phyloP scores from a whole-genome alignment of 1,140 invertebrate species.

The Aphelenchoides avenae region DNA sequence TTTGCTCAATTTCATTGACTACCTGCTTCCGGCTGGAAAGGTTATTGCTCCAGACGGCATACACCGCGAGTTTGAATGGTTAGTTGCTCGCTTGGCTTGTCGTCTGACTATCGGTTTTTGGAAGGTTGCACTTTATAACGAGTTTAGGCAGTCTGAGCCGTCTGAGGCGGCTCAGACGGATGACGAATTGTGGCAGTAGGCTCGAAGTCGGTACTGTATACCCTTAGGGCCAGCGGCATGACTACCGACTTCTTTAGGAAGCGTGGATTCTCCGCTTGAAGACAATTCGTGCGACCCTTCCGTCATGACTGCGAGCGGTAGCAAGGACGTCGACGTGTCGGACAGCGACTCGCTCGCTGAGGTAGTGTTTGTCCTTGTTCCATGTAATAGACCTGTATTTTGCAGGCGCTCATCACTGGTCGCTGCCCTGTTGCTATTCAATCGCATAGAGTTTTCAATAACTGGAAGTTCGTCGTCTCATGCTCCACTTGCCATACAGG shows the following conservation, averaged over 20 bases:
- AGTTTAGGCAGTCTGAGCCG: constrained; percentile 25
- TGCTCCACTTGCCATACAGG: too few relatives aligned
- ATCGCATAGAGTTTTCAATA: too few relatives aligned
- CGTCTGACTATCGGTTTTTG: neutral
- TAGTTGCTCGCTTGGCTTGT: neutral
- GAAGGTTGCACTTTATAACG: neutral
- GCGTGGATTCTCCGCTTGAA: constrained; percentile 42
- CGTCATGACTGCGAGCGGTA: constrained; percentile 16
- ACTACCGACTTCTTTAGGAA: constrained; percentile 23
- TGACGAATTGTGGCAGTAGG: neutral
- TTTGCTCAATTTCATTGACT: constrained; percentile 37
- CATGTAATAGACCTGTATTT: neutral
- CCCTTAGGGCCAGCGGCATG: neutral
- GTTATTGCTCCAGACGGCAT: constrained; percentile 1
- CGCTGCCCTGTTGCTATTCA: too few relatives aligned
- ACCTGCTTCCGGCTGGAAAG: constrained; percentile 50
- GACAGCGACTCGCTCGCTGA: constrained; percentile 55
- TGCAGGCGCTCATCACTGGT: constrained; percentile 47
- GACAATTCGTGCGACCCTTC: constrained; percentile 32
- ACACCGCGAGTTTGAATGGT: constrained; percentile 27
- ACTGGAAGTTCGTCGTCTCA: too few relatives aligned
- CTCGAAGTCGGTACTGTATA: neutral
- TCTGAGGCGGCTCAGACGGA: constrained; percentile 19
- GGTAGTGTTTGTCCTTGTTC: constrained; percentile 19
- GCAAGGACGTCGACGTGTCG: constrained; percentile 24